Conservation (phyloP, 2,113 vertebrate species). For the Eudyptes chrysolophus region DNA sequence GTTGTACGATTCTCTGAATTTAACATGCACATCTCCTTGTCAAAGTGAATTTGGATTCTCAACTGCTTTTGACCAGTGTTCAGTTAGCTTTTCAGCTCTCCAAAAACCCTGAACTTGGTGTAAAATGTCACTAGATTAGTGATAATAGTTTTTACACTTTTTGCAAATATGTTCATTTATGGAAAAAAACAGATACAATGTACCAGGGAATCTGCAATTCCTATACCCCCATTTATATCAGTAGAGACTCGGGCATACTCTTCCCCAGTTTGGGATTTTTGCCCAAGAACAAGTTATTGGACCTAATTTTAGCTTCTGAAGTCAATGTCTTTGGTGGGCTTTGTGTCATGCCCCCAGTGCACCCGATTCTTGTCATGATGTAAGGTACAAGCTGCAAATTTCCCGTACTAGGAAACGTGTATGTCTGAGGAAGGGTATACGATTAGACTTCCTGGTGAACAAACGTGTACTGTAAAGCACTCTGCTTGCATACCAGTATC, state of each 20-base stretch:
- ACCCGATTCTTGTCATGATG: neutral
- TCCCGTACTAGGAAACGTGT: neutral
- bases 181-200: neutral
- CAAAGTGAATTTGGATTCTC: neutral
- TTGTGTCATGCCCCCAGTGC: neutral
- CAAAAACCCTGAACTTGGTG: neutral
- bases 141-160: neutral
- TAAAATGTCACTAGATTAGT: neutral
- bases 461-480: neutral
- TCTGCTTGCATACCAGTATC: neutral
- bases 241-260: neutral
- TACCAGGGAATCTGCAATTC: neutral
- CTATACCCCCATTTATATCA: neutral
- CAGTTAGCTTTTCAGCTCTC: neutral
- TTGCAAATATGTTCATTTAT: neutral
- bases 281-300: neutral
- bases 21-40: neutral
- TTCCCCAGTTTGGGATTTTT: neutral
- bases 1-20: neutral
- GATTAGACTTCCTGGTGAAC: neutral
- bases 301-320: neutral
- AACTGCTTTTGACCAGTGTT: neutral
- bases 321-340: neutral
- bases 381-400: neutral
- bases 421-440: neutral